Base-by-base conservation (phyloP, 1,140 invertebrate species). In the Zelostemma sp. region DNA sequence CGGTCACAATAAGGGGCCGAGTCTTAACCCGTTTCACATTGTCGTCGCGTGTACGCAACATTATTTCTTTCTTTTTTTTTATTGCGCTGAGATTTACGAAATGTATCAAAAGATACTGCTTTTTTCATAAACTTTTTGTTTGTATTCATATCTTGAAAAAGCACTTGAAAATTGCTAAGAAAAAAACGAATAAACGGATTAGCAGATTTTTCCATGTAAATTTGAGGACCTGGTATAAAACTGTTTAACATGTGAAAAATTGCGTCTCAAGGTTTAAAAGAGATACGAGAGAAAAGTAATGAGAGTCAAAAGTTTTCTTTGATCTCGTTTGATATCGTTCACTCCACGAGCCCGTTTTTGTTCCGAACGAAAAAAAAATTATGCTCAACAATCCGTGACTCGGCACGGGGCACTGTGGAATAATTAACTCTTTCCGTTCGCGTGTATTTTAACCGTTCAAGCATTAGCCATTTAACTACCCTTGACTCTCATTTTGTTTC, bases 401-500 rank as follows among this genome's bases (percentile, higher is more conserved):
- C 35, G 17, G 21, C 47, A 41, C 18, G 40, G 16, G 25, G 57
- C 46, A 18, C 14, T 17, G 38, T 49, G 54, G 49, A 59, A 40
- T 66, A 66, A 66, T 66, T 66, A 66, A 66, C 63, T 66, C 35
- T 25, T 65, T 45, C 45, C 25, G 25, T n/a, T 61, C 25, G 17
- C n/a, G 9, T 50, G 11, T 12, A 11, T 41, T 48, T 18, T 14
- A 31, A 16, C 45, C 16, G 16, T 9, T 43, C 19, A 11, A 50
- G 46, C 18, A 28, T 40, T 49, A 21, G 21, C 43, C 12, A 41
- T 60, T 17, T 43, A n/a, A n/a, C n/a, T n/a, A n/a, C n/a, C 3
- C 25, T 21, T 19, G 21, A 43, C 35, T 64, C 49, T 56, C 48
- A 50, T 49, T 56, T 11, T 56, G 38, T 11, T 48, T 45, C 47